A percentile compares a stretch with the other conserved stretches of the same genome.
Evolutionary conservation across 2,113 vertebrate genomes (phyloP).

Genomic region (Microtus pennsylvanicus): DNA sequence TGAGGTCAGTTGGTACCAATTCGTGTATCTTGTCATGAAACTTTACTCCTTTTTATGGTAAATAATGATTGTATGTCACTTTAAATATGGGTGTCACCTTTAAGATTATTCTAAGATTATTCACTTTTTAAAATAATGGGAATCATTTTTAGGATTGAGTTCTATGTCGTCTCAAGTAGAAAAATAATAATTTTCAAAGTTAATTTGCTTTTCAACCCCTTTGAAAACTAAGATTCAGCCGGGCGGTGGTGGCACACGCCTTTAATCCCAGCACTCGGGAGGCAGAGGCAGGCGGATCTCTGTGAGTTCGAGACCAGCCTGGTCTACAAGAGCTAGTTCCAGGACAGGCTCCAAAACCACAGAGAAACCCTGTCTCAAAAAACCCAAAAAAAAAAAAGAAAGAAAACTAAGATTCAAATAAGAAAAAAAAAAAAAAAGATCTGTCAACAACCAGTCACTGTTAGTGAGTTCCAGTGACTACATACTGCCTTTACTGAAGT

Average conservation of each 20-base stretch:
- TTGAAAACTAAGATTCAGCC: not conserved
- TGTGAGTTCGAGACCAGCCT: too few relatives aligned
- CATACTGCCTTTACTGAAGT: not conserved
- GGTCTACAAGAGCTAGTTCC: too few relatives aligned
- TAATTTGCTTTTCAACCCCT: not conserved
- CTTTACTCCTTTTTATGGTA: slow-evolving; percentile 16
- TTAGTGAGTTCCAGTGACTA: not conserved
- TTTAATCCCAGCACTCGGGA: too few relatives aligned
- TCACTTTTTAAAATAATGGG: not conserved
- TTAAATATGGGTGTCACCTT: not conserved
- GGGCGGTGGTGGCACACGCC: too few relatives aligned
- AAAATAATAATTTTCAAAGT: slow-evolving; percentile 30
- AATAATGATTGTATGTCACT: not conserved
- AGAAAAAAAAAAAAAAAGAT: not conserved
- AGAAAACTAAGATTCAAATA: not conserved
- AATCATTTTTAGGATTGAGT: slow-evolving; percentile 43
- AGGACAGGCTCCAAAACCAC: too few relatives aligned
- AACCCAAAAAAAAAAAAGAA: too few relatives aligned
- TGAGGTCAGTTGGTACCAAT: not conserved
- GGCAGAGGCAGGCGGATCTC: too few relatives aligned
- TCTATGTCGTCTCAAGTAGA: not conserved
- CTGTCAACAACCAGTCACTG: not conserved
- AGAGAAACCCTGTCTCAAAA: too few relatives aligned
- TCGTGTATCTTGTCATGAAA: not conserved
- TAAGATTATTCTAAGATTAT: not conserved